Evolutionary conservation across 2,888 invertebrate genomes (phyloP).

Genomic region (Oasisia sp.): DNA sequence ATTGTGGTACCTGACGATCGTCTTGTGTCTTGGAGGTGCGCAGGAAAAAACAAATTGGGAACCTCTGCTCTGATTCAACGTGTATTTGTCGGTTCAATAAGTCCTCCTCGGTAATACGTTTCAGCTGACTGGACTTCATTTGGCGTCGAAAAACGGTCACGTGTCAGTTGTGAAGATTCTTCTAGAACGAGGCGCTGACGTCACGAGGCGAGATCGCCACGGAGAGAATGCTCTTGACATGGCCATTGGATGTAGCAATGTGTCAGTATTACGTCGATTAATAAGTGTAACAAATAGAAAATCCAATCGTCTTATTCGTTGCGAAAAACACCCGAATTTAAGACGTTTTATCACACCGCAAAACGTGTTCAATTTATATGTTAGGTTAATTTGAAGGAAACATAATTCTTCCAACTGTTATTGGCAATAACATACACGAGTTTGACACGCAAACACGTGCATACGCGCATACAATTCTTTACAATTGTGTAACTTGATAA

Average conservation of each 20-base stretch:
- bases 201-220: neutral
- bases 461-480: no score
- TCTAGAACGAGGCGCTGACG: constrained; percentile 32
- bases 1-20: no score
- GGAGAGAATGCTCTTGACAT: constrained; percentile 21
- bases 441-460: no score
- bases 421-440: neutral
- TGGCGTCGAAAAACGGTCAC: constrained; percentile 34
- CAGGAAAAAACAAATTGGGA: no score
- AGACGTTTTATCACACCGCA: neutral
- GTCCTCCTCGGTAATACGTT: no score
- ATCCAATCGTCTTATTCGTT: neutral
- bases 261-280: neutral
- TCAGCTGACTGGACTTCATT: constrained; percentile 25
- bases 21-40: no score
- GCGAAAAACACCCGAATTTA: neutral
- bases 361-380: neutral
- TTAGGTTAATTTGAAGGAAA: neutral
- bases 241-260: constrained; percentile 3
- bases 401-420: neutral
- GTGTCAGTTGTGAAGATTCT: constrained; percentile 32
- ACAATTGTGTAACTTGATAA: no score
- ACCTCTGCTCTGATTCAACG: no score
- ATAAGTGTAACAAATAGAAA: neutral
- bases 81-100: no score